Conservation (phyloP, 1,140 invertebrate species). For the Atta cephalotes region DNA sequence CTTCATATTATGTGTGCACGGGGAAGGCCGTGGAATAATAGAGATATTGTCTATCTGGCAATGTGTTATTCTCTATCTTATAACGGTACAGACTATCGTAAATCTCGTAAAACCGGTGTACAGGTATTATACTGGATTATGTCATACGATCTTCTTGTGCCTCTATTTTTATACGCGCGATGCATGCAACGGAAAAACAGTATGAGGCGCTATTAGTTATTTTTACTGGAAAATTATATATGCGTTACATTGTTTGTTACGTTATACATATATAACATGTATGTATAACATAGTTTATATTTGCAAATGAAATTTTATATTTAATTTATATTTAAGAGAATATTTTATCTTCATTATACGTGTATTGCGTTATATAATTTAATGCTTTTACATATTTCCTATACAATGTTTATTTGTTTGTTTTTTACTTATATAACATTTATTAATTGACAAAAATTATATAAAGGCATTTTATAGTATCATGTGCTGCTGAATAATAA, state of each 20-base stretch:
- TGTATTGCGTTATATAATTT: background rate
- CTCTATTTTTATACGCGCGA: background rate
- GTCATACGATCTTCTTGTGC: background rate
- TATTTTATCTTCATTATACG: background rate
- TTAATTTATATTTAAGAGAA: background rate
- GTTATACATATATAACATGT: background rate
- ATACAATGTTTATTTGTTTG: background rate
- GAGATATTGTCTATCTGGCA: background rate
- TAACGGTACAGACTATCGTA: background rate
- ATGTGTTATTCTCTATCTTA: constrained; percentile 10
- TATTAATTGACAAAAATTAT: too few species aligned
- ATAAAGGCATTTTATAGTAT: background rate
- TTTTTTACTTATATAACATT: too few species aligned
- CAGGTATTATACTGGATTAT: background rate
- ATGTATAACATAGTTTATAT: background rate
- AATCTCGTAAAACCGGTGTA: background rate
- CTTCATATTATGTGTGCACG: background rate
- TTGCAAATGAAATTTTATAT: background rate
- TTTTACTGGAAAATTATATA: background rate
- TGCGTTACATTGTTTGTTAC: background rate
- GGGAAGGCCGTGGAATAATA: constrained; percentile 15
- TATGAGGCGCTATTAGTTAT: background rate
- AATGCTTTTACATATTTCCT: background rate
- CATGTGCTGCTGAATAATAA: background rate
- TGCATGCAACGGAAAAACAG: too few species aligned